A percentile compares a stretch with the other conserved stretches of the same genome.
Evolutionary conservation across 92 coral and sea anemone species (phyloP).

Genomic region (Siderastrea siderea): DNA sequence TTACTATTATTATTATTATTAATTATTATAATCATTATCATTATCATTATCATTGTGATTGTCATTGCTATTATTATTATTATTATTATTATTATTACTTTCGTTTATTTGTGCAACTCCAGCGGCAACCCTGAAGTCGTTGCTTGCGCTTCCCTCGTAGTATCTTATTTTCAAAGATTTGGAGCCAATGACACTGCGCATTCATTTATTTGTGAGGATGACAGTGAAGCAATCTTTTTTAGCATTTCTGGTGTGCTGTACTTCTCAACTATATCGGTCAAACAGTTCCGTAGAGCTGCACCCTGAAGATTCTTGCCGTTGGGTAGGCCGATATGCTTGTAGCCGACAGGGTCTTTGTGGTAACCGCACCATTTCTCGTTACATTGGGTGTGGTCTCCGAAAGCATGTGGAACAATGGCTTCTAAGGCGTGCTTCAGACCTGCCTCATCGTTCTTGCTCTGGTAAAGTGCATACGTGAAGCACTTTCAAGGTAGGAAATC

Average conservation of each 20-base stretch:
- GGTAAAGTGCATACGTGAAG: conserved; percentile 27
- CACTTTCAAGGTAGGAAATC: conserved; percentile 45
- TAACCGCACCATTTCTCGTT: conserved; percentile 20
- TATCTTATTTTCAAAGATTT: conserved; percentile 21
- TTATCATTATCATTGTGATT: not conserved
- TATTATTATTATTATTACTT: not conserved
- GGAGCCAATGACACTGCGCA: conserved; percentile 11
- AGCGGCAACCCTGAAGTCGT: conserved; percentile 37
- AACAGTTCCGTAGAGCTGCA: not conserved
- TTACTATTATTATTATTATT: too few relatives aligned
- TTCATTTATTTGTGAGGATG: conserved; percentile 38
- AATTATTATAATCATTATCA: too few relatives aligned
- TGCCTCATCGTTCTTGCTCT: conserved; percentile 5
- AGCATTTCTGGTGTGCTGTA: conserved; percentile 26
- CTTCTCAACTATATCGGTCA: conserved; percentile 11
- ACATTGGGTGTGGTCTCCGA: conserved; percentile 34
- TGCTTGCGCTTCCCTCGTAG: conserved; percentile 48
- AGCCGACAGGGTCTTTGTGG: conserved; percentile 17
- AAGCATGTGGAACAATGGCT: conserved; percentile 50
- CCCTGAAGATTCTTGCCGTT: conserved; percentile 60
- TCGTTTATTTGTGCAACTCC: conserved; percentile 36
- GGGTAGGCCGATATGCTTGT: conserved; percentile 40
- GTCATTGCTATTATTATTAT: too few relatives aligned
- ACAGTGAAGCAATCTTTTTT: conserved; percentile 25
- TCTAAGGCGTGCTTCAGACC: conserved; percentile 14